Conservation (phyloP, 2,113 vertebrate species). For the Proterorhinus semilunaris region DNA sequence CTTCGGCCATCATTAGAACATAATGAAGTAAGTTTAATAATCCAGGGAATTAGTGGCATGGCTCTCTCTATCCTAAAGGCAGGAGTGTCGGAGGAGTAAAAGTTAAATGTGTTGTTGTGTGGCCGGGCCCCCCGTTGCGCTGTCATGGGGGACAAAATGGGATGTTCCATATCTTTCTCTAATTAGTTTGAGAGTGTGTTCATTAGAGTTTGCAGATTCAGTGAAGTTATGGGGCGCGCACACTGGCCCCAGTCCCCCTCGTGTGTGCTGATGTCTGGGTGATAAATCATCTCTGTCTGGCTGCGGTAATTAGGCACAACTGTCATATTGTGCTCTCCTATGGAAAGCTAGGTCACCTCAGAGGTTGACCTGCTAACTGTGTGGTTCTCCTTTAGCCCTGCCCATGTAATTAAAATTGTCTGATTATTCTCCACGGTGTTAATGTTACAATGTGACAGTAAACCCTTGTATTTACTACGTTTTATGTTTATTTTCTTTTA, state of each 20-base stretch:
- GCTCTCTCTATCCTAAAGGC: constrained; percentile 39
- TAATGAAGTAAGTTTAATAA: constrained; percentile 62
- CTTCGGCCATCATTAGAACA: constrained; percentile 61
- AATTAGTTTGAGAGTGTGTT: constrained; percentile 67
- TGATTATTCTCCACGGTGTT: neutral
- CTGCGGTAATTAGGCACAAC: constrained; percentile 46
- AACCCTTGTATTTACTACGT: too few species aligned
- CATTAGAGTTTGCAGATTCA: constrained; percentile 58
- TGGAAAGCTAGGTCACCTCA: constrained; percentile 5
- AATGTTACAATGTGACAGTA: too few species aligned
- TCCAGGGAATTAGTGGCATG: constrained; percentile 43
- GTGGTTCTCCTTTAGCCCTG: constrained; percentile 18
- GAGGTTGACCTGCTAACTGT: constrained; percentile 11
- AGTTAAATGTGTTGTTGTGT: constrained; percentile 35
- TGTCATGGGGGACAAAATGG: constrained; percentile 39
- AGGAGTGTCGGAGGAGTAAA: constrained; percentile 14
- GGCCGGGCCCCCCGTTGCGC: constrained; percentile 18
- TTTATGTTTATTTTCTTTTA: too few species aligned
- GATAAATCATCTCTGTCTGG: constrained; percentile 62
- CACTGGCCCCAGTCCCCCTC: constrained; percentile 33
- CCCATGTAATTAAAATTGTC: constrained; percentile 26
- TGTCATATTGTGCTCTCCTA: constrained; percentile 38
- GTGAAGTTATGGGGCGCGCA: constrained; percentile 55
- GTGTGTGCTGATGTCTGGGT: constrained; percentile 40
- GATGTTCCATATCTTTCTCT: constrained; percentile 51